phyloP scores from a whole-genome alignment of 2,113 vertebrate species.

The Solea solea region DNA sequence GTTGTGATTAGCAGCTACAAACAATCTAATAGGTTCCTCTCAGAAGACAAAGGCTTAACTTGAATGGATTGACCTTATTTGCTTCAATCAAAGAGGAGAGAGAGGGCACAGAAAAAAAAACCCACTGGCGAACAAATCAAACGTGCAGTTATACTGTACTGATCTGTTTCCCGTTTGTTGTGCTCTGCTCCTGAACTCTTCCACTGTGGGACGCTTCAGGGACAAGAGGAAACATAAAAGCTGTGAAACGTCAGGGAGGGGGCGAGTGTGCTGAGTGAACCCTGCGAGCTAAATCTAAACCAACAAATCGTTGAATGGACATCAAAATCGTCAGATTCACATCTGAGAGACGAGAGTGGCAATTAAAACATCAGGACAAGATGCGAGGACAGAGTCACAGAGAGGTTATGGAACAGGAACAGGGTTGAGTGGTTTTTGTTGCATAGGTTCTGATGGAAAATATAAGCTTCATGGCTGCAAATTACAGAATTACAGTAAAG shows the following conservation, averaged over 20 bases:
- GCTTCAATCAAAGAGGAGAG: neutral
- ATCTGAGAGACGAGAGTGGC: conserved; percentile 6
- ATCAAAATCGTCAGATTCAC: conserved; percentile 15
- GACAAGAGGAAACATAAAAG: conserved; percentile 12
- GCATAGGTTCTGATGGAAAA: conserved; percentile 24
- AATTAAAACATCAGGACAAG: conserved; percentile 32
- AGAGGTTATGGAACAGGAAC: conserved; percentile 46
- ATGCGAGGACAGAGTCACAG: neutral
- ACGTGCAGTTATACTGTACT: neutral
- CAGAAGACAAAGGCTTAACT: conserved; percentile 19
- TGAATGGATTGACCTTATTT: conserved; percentile 10
- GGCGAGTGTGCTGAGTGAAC: neutral
- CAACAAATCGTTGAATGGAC: neutral
- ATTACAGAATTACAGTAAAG: conserved; percentile 17
- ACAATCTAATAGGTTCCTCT: conserved; percentile 30
- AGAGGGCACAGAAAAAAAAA: conserved; percentile 9
- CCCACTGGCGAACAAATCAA: conserved; percentile 14
- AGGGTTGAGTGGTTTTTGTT: conserved; percentile 39
- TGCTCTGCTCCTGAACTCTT: neutral
- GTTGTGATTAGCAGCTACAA: conserved; percentile 7
- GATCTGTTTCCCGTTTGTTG: conserved; percentile 1
- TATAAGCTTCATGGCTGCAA: conserved; percentile 16
- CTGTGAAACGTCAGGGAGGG: neutral
- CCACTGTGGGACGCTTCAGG: neutral
- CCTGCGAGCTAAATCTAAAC: conserved; percentile 25